Conservation (phyloP, 2,888 invertebrate genomes). For the Epicampocera succincta region DNA sequence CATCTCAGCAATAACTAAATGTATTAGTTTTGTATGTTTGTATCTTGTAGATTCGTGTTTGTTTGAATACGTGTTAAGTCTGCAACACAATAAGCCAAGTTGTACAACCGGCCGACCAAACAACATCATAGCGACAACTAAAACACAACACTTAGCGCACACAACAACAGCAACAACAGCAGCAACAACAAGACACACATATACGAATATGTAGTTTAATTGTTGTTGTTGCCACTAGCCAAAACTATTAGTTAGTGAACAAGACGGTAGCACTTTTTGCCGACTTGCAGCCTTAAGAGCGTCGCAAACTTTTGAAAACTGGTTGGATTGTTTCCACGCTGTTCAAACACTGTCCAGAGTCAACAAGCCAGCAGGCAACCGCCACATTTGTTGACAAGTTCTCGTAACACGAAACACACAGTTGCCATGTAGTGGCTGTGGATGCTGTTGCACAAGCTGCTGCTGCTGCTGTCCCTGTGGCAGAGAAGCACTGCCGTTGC, state of each 20-base stretch:
- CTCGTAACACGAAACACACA: conserved; percentile 17
- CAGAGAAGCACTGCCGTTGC: conserved; percentile 29
- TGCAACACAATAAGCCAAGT: conserved; percentile 44
- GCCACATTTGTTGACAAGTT: conserved; percentile 25
- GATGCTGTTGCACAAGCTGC: conserved; percentile 26
- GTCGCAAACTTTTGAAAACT: conserved; percentile 39
- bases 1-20: conserved; percentile 48
- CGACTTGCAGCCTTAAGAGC: conserved; percentile 39
- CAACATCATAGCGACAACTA: conserved; percentile 37
- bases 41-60: conserved; percentile 32
- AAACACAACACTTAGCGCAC: conserved; percentile 52
- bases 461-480: conserved; percentile 24
- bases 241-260: conserved; percentile 12
- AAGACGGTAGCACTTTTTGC: not conserved
- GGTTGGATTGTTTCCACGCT: conserved; percentile 36
- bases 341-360: conserved; percentile 2
- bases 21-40: conserved; percentile 47
- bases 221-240: conserved; percentile 18
- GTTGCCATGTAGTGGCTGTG: conserved; percentile 22
- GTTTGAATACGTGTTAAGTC: conserved; percentile 66
- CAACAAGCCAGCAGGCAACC: conserved; percentile 16
- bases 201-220: conserved; percentile 25
- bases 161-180: conserved; percentile 5
- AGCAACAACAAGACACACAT: not conserved
- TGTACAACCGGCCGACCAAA: conserved; percentile 8